phyloP scores from a whole-genome alignment of 2,113 vertebrate species.

The Myiopsitta monachus region DNA sequence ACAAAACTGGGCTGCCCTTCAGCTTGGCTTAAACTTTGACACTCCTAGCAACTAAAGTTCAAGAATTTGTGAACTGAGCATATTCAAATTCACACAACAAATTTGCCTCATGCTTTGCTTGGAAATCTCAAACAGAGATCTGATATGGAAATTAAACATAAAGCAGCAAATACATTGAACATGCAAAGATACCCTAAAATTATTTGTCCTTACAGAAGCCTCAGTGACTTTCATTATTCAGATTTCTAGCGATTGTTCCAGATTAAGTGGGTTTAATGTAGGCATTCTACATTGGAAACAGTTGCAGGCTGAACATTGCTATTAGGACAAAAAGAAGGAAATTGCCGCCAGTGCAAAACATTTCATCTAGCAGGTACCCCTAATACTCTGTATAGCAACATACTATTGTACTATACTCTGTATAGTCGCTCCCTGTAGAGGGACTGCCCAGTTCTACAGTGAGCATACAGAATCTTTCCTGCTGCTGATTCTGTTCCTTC shows the following conservation, averaged over 20 bases:
- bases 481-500: background rate
- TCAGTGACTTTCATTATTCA: background rate
- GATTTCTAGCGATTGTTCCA: background rate
- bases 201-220: background rate
- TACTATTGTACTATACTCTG: background rate
- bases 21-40: slow-evolving; percentile 10
- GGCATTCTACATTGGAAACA: background rate
- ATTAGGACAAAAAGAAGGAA: background rate
- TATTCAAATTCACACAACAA: background rate
- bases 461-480: background rate
- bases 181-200: background rate
- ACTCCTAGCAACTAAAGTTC: slow-evolving; percentile 12
- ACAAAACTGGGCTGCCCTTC: background rate
- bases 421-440: background rate
- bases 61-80: background rate
- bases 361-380: background rate
- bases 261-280: background rate
- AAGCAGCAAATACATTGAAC: background rate
- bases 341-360: background rate
- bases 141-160: background rate
- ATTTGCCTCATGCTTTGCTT: background rate
- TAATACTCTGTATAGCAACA: background rate
- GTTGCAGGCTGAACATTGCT: background rate
- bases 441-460: background rate
- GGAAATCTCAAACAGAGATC: background rate